These are phyloP conservation scores for Megamerina dolium DNA, from an alignment of 2,888 invertebrate genomes.

Conservation along the genomic window DNA sequence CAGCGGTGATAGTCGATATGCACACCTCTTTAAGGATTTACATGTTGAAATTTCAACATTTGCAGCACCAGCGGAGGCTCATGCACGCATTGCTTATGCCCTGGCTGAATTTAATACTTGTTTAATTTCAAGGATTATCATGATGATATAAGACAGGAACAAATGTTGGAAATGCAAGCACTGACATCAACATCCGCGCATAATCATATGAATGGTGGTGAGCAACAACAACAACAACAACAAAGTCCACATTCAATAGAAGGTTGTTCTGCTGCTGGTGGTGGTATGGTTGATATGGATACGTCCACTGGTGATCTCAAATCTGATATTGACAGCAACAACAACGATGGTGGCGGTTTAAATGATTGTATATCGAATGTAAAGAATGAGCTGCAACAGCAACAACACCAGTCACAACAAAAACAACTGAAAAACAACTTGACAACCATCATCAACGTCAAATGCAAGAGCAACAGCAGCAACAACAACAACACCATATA, in stretches of 20 bases:
- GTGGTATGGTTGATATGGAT: constrained; percentile 44
- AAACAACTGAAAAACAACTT: constrained; percentile 12
- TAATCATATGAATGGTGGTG: constrained; percentile 41
- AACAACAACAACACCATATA: constrained; percentile 13
- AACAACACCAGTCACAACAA: constrained; percentile 6
- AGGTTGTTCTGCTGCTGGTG: constrained; percentile 37
- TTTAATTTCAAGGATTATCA: constrained; percentile 70
- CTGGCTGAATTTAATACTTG: constrained; percentile 61
- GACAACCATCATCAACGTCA: no score
- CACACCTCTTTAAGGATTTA: constrained; percentile 79
- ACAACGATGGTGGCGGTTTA: no score
- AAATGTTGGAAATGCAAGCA: constrained; percentile 88
- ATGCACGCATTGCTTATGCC: constrained; percentile 79
- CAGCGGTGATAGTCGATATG: constrained; percentile 80
- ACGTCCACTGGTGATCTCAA: constrained; percentile 44
- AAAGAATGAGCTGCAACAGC: constrained; percentile 25
- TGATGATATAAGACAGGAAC: constrained; percentile 85
- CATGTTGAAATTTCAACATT: constrained; percentile 85
- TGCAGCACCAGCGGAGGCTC: constrained; percentile 79
- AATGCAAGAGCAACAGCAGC: constrained; percentile 14
- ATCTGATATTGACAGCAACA: constrained; percentile 40
- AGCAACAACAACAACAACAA: no score
- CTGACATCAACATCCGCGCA: constrained; percentile 54
- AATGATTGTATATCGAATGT: no score
- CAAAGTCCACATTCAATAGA: constrained; percentile 42